Percentiles rank a stretch among this genome's conserved stretches.
Evolutionary conservation across 1,140 invertebrate genomes (phyloP).

Genomic region (Nasonia vitripennis): DNA sequence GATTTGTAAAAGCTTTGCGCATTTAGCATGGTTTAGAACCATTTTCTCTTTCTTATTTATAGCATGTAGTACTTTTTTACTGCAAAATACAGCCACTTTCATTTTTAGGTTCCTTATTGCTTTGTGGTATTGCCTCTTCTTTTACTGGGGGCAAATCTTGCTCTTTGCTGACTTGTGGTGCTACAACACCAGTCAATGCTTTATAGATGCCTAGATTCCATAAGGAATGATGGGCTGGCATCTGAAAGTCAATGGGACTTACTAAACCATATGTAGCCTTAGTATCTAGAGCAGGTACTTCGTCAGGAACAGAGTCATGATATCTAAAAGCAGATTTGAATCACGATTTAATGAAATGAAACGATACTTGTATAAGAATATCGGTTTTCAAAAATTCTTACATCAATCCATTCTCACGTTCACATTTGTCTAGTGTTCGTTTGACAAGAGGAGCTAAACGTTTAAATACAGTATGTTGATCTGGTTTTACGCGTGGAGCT

Average conservation of each 20-base stretch:
- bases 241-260: slow-evolving; percentile 79
- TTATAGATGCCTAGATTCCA: slow-evolving; percentile 75
- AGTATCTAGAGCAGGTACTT: slow-evolving; percentile 79
- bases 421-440: slow-evolving; percentile 82
- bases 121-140: slow-evolving; percentile 79
- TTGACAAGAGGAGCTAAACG: slow-evolving; percentile 78
- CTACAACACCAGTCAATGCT: slow-evolving; percentile 54
- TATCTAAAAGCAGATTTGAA: slow-evolving; percentile 73
- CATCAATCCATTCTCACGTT: slow-evolving; percentile 85
- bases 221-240: slow-evolving; percentile 75
- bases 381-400: slow-evolving; percentile 65
- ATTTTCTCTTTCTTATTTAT: slow-evolving; percentile 1
- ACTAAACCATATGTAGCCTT: slow-evolving; percentile 83
- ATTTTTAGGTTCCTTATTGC: slow-evolving; percentile 80
- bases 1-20: background rate
- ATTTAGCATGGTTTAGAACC: slow-evolving; percentile 14
- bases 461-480: slow-evolving; percentile 82
- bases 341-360: background rate
- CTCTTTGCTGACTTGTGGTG: slow-evolving; percentile 69
- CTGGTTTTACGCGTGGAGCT: slow-evolving; percentile 78
- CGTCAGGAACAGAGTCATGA: slow-evolving; percentile 81
- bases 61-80: slow-evolving; percentile 58
- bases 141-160: slow-evolving; percentile 80
- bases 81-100: slow-evolving; percentile 80
- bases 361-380: background rate